A percentile compares a stretch with the other conserved stretches of the same genome.
Conservation (phyloP, 2,888 invertebrate genomes). For the Drosophila flavopinicola region DNA sequence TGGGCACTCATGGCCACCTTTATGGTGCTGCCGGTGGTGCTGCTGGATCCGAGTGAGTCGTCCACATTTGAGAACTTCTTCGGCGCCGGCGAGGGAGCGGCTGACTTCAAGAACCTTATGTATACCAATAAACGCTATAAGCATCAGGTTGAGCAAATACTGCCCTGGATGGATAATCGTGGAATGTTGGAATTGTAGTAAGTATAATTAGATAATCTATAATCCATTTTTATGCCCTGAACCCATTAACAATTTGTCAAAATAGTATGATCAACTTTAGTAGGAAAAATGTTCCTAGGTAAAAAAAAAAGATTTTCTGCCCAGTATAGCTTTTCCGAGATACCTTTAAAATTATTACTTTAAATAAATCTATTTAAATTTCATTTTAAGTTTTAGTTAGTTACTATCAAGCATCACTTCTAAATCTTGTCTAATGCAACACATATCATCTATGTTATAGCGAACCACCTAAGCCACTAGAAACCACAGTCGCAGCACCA, state of each 20-base stretch:
- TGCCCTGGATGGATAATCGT: slow-evolving; percentile 81
- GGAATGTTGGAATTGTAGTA: slow-evolving; percentile 71
- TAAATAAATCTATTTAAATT: too few relatives aligned
- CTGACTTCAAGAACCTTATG: slow-evolving; percentile 63
- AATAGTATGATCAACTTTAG: too few relatives aligned
- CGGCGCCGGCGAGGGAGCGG: slow-evolving; percentile 21
- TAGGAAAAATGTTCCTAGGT: too few relatives aligned
- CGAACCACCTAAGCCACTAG: neutral
- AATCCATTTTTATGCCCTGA: neutral
- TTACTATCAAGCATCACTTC: too few relatives aligned
- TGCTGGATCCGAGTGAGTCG: slow-evolving; percentile 74
- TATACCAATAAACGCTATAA: slow-evolving; percentile 73
- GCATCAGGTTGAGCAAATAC: slow-evolving; percentile 62
- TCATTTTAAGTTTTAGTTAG: too few relatives aligned
- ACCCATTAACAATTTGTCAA: too few relatives aligned
- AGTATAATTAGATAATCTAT: slow-evolving; percentile 19
- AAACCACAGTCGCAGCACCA: neutral
- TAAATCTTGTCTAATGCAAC: neutral
- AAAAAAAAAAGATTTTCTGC: too few relatives aligned
- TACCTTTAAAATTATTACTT: too few relatives aligned
- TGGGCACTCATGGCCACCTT: slow-evolving; percentile 57
- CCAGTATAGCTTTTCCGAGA: too few relatives aligned
- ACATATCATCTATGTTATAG: slow-evolving; percentile 13
- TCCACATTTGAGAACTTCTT: slow-evolving; percentile 79
- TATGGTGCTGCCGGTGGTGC: slow-evolving; percentile 65